Percentiles rank a stretch among this genome's conserved stretches.
Evolutionary conservation across 2,888 invertebrate genomes (phyloP).

Genomic region (Conus canariensis): DNA sequence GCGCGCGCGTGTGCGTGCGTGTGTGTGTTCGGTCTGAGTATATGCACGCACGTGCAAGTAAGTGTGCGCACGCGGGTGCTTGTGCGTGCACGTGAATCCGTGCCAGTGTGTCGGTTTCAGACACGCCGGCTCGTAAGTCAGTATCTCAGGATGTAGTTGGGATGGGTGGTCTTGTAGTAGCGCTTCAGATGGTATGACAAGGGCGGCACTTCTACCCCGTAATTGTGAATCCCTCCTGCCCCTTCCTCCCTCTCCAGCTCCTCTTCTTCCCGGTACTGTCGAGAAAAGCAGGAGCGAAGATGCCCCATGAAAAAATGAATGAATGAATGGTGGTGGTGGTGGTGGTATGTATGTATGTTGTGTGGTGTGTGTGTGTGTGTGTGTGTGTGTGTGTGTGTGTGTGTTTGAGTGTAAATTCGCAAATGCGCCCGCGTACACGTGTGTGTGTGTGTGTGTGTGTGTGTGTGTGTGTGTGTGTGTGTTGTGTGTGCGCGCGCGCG

Average conservation of each 20-base stretch:
- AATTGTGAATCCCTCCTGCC: background rate
- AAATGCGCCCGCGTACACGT: no score
- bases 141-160: background rate
- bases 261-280: background rate
- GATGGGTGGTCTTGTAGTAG: constrained; percentile 1
- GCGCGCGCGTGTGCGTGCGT: no score
- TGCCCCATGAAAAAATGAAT: background rate
- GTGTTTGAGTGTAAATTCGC: no score
- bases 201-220: background rate
- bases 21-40: no score
- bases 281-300: background rate
- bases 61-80: no score
- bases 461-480: no score
- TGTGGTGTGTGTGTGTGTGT: no score
- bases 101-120: background rate
- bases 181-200: background rate
- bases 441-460: no score
- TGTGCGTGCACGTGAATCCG: background rate
- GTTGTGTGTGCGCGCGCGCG: no score
- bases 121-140: background rate
- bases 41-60: no score
- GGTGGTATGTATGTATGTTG: no score
- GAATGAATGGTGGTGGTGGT: background rate
- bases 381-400: no score
- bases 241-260: background rate